Base-by-base conservation (phyloP, 1,140 invertebrate genomes). In the Sarcophaga bullata region DNA sequence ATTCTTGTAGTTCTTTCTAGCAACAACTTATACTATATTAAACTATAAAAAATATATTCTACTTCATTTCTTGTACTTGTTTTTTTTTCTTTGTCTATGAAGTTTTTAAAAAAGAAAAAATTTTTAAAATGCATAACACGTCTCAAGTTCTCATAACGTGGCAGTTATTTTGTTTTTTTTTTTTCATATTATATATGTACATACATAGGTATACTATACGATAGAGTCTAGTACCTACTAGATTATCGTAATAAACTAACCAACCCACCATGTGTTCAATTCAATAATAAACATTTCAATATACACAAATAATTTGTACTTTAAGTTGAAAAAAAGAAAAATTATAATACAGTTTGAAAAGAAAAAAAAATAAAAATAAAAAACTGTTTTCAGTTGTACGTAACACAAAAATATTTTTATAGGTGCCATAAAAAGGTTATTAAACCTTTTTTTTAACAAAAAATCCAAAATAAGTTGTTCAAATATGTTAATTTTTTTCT, bases 61-160 rank as follows among this genome's bases (percentile, higher is more conserved):
- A 13, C 11, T 76, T 73, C 47, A 73, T 62, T 17, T 4, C 15
- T 73, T 6, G 11, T 73, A 15, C 47, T 47, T 73, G 37, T 47
- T 73, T n/a, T 72, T 49, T 76, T n/a, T 76, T 49, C n/a, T 49
- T 49, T 76, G 25, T 37, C 25, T 37, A 37, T 37, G 25, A 37
- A 37, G 25, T 37, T 37, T 37, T 37, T 37, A 2, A 37, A 37
- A 37, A 37, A 37, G 25, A 37, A 37, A 37, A 7, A 58, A n/a
- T n/a, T 58, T 58, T 58, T 76, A 47, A 48, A 76, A 76, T 76
- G 15, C 73, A 48, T 48, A 17, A 7, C 73, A 76, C 73, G 73
- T 76, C n/a, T 48, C 15, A 48, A 76, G 73, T 76, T 76, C 73
- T 76, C 47, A 48, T 76, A 76, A 76, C 73, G 73, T 76, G 73